Conservation (phyloP, 2,113 vertebrate genomes). For the Istiophorus platypterus region DNA sequence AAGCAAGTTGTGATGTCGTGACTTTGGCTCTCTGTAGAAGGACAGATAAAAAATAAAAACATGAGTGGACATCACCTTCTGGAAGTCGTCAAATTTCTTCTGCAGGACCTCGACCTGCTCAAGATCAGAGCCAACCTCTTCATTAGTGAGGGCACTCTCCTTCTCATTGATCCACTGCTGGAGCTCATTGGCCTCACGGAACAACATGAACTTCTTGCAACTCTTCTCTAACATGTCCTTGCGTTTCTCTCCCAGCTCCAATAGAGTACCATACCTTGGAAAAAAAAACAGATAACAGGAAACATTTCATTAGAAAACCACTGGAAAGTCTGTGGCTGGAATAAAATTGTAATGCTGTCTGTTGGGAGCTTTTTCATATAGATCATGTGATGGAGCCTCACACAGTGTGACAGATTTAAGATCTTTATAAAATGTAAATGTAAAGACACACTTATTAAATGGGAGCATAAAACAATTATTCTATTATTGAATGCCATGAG, state of each 20-base stretch:
- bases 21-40: not conserved
- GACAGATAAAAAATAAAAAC: no score
- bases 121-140: slow-evolving; percentile 96
- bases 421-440: not conserved
- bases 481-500: not conserved
- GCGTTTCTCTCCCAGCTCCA: slow-evolving; percentile 94
- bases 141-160: slow-evolving; percentile 91
- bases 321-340: not conserved
- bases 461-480: no score
- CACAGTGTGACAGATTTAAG: no score
- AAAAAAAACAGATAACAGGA: not conserved
- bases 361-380: not conserved
- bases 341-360: slow-evolving; percentile 13
- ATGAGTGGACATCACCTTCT: slow-evolving; percentile 87
- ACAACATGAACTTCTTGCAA: slow-evolving; percentile 99
- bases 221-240: slow-evolving; percentile 99
- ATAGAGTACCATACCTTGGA: slow-evolving; percentile 91
- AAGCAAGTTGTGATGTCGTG: not conserved
- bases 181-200: slow-evolving; percentile 96
- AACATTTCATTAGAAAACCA: not conserved
- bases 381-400: not conserved
- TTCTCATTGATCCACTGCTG: slow-evolving; percentile 99
- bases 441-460: not conserved
- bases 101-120: slow-evolving; percentile 99
- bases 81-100: slow-evolving; percentile 99